These are phyloP conservation scores for Nyctibius bracteatus DNA, from an alignment of 2,113 vertebrate species.

Conservation along the genomic window DNA sequence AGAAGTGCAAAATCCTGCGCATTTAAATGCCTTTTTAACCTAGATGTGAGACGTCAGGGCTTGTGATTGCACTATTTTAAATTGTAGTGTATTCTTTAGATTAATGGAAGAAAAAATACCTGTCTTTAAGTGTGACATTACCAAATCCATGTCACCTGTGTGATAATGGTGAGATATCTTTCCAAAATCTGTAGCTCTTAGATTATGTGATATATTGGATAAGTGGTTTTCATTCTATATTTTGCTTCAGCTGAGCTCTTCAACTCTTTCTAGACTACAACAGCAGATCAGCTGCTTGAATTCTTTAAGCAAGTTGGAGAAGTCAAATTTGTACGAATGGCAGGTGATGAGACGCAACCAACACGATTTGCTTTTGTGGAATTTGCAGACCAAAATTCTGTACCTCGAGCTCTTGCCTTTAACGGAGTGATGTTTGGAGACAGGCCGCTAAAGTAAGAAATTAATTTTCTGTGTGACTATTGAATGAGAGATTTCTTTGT, in stretches of 20 bases:
- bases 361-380: conserved; percentile 95
- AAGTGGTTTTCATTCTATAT: not conserved
- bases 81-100: not conserved
- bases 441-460: conserved; percentile 91
- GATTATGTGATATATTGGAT: not conserved
- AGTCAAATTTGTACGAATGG: conserved; percentile 95
- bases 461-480: not conserved
- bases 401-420: conserved; percentile 90
- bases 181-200: not conserved
- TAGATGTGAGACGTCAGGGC: not conserved
- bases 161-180: not conserved
- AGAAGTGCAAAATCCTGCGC: not conserved
- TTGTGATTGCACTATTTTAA: not conserved
- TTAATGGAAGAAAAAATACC: not conserved
- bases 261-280: conserved; percentile 78
- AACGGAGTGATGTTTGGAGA: conserved; percentile 99
- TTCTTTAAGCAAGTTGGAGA: conserved; percentile 96
- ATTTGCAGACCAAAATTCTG: conserved; percentile 92
- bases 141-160: not conserved
- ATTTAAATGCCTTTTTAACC: not conserved
- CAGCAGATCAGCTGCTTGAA: conserved; percentile 91
- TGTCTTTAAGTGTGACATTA: not conserved
- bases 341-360: conserved; percentile 93
- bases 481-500: not conserved
- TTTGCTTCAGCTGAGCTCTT: not conserved